Conservation (phyloP, 1,140 invertebrate genomes). For the Hylyphantes graminicola region DNA sequence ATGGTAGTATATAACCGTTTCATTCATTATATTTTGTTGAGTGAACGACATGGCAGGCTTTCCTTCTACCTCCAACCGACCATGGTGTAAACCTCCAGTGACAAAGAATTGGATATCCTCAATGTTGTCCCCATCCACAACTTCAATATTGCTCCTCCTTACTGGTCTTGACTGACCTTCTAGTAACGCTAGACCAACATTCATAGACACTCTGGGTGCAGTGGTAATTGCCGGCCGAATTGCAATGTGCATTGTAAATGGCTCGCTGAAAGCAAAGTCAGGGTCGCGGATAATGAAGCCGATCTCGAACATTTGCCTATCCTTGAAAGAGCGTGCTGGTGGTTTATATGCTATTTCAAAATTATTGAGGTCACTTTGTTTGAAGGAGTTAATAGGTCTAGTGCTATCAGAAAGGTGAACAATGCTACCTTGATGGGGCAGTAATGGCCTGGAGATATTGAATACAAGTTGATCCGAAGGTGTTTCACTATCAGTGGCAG, state of each 20-base stretch:
- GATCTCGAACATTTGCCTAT: constrained; percentile 54
- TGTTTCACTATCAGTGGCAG: constrained; percentile 59
- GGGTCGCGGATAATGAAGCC: constrained; percentile 52
- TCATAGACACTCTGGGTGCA: constrained; percentile 53
- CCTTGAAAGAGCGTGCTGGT: constrained; percentile 44
- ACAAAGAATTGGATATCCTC: constrained; percentile 54
- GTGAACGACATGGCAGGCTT: constrained; percentile 73
- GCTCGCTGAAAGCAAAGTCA: constrained; percentile 55
- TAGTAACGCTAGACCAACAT: constrained; percentile 44
- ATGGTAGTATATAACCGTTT: constrained; percentile 71
- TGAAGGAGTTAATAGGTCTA: constrained; percentile 45
- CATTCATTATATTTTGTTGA: constrained; percentile 76
- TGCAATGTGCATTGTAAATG: constrained; percentile 53
- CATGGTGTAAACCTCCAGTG: constrained; percentile 57
- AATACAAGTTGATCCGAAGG: constrained; percentile 57
- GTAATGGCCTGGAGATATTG: constrained; percentile 51
- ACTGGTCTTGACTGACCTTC: constrained; percentile 58
- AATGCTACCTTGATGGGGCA: constrained; percentile 46
- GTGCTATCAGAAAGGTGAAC: constrained; percentile 59
- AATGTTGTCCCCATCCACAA: constrained; percentile 56
- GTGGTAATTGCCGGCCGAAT: constrained; percentile 48
- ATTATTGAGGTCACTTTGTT: constrained; percentile 57
- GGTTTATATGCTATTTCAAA: constrained; percentile 60
- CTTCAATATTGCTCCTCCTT: constrained; percentile 48
- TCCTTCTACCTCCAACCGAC: constrained; percentile 37